Base-by-base conservation (phyloP, 2,113 vertebrate species). In the Eretmochelys imbricata region DNA sequence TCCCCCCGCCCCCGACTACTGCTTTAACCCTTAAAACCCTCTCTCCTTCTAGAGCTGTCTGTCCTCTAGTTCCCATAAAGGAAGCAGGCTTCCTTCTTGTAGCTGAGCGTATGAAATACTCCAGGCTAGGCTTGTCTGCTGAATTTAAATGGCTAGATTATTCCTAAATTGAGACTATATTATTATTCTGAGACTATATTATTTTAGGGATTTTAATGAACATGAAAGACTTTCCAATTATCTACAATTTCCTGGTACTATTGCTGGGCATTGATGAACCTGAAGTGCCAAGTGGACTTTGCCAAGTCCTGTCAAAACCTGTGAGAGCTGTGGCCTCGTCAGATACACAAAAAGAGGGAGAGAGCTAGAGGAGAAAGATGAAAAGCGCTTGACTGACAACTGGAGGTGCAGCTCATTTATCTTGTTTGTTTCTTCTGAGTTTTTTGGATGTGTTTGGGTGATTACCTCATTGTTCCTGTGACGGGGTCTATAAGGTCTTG, bases 131-230 rank as follows among this genome's bases (percentile, higher is more conserved):
- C 78, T 82, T 83, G 2, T 49, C 12, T n/a, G 27, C 4, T 80
- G 42, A 85, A 79, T 46, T 91, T 65, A 90, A 85, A 50, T 0
- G 0, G 19, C 85, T 13, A 5, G 55, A 57, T 57, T n/a, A 42
- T 82, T 78, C 92, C 53, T 75, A 51, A 16, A 62, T 14, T 62
- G 27, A 62, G 69, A 10, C 80, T 72, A 51, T 29, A 57, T 5
- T 53, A 49, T 0, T 0, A 42, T 78, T 85, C 46, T 25, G 76
- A 69, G 69, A 10, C 80, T 72, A 51, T 29, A 57, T 5, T 53
- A 49, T 0, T 0, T 53, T 1, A 85, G 7, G 49, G 12, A 31
- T 62, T 38, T 72, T 20, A 72, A 72, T n/a, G 69, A 72, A 38
- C 19, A 2, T 38, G 69, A 72, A 38, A 38, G 17, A 69, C 31